These are phyloP conservation scores for Dolichoris vasculosae DNA, from an alignment of 1,140 invertebrate genomes.

Conservation along the genomic window DNA sequence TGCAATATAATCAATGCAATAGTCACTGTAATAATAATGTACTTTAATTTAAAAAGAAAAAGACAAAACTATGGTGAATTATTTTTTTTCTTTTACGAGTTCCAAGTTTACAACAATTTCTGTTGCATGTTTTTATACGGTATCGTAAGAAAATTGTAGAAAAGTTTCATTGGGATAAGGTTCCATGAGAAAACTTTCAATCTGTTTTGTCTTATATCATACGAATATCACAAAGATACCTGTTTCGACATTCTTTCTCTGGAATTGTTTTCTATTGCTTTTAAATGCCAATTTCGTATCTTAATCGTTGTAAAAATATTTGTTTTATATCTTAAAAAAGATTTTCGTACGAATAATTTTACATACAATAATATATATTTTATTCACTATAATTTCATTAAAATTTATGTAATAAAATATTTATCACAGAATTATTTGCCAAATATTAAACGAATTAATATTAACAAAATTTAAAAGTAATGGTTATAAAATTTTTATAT, in stretches of 20 bases:
- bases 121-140: slow-evolving; percentile 9
- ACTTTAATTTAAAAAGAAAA: too few species aligned
- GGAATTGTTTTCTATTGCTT: slow-evolving; percentile 56
- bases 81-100: neutral
- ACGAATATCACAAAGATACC: slow-evolving; percentile 48
- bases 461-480: neutral
- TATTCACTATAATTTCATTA: neutral
- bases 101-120: neutral
- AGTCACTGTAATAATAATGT: too few species aligned
- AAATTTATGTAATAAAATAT: neutral
- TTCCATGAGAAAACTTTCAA: slow-evolving; percentile 25
- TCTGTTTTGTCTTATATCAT: slow-evolving; percentile 55
- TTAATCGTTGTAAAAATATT: slow-evolving; percentile 12
- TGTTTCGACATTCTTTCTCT: neutral
- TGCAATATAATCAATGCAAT: too few species aligned
- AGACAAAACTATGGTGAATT: too few species aligned
- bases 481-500: slow-evolving; percentile 22
- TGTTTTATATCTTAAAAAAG: neutral
- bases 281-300: slow-evolving; percentile 64
- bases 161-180: slow-evolving; percentile 23
- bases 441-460: neutral
- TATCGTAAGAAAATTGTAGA: neutral
- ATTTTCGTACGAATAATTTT: neutral
- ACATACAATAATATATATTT: neutral
- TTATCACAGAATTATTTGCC: neutral